Evolutionary conservation across 2,888 invertebrate species (phyloP).

Genomic region (Camponotus fellah): DNA sequence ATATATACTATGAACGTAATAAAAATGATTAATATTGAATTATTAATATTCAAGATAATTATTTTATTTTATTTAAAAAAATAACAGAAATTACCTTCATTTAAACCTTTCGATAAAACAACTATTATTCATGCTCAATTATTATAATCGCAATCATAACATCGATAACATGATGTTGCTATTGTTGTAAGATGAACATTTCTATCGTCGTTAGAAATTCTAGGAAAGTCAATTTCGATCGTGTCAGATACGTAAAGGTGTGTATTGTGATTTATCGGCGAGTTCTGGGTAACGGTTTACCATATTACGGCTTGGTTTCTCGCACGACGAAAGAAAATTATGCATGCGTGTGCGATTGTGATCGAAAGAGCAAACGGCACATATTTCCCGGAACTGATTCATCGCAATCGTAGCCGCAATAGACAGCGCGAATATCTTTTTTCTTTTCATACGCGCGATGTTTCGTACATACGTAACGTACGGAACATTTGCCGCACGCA

Average conservation of each 20-base stretch:
- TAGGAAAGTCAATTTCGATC: conserved; percentile 24
- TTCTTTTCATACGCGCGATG: conserved; percentile 30
- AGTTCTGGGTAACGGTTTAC: conserved; percentile 33
- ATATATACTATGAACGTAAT: neutral
- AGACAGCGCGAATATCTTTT: conserved; percentile 63
- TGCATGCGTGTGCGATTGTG: conserved; percentile 59
- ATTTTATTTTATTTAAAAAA: neutral
- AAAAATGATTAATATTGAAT: too few species aligned
- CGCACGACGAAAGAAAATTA: conserved; percentile 60
- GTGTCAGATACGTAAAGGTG: conserved; percentile 8
- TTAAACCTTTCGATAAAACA: neutral
- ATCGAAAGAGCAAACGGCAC: conserved; percentile 52
- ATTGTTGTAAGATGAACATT: neutral
- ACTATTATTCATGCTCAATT: neutral
- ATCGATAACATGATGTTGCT: neutral
- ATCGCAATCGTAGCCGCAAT: conserved; percentile 58
- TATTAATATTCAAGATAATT: neutral
- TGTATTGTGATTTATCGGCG: conserved; percentile 36
- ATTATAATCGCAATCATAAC: neutral
- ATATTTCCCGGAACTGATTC: conserved; percentile 70
- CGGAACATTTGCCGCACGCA: conserved; percentile 67
- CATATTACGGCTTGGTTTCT: conserved; percentile 9
- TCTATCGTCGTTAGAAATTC: conserved; percentile 7
- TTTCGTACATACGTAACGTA: conserved; percentile 48
- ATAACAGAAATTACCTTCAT: too few species aligned